Conservation (phyloP, 2,113 vertebrate genomes). For the Leptocoma aspasia region DNA sequence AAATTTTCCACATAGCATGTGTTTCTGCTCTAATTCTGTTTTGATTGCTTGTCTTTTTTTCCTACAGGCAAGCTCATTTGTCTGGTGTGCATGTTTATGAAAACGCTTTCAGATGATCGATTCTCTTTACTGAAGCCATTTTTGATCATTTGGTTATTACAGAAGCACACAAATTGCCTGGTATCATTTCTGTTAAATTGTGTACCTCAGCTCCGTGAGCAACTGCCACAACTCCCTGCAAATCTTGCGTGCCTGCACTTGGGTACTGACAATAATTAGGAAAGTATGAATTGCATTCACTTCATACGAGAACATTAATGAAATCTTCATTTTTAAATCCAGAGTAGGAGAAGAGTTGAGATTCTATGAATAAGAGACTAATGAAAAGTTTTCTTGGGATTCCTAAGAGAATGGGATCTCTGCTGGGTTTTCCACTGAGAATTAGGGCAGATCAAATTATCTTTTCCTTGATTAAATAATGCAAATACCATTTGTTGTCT, state of each 20-base stretch:
- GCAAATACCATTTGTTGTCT: background rate
- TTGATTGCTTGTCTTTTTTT: background rate
- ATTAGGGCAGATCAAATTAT: background rate
- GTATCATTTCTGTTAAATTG: background rate
- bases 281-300: background rate
- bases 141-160: slow-evolving; percentile 32
- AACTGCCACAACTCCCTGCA: background rate
- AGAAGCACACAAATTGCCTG: background rate
- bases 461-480: background rate
- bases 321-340: background rate
- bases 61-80: background rate
- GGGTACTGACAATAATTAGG: background rate
- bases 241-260: background rate
- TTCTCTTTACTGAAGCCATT: background rate
- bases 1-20: background rate
- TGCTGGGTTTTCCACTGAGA: background rate
- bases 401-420: background rate
- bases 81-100: background rate
- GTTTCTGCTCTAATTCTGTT: background rate
- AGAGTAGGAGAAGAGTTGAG: background rate
- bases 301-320: background rate
- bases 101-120: background rate
- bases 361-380: background rate
- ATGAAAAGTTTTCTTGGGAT: background rate
- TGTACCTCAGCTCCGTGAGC: background rate